Base-by-base conservation (phyloP, 2,113 vertebrate species). In the Phaethon lepturus region DNA sequence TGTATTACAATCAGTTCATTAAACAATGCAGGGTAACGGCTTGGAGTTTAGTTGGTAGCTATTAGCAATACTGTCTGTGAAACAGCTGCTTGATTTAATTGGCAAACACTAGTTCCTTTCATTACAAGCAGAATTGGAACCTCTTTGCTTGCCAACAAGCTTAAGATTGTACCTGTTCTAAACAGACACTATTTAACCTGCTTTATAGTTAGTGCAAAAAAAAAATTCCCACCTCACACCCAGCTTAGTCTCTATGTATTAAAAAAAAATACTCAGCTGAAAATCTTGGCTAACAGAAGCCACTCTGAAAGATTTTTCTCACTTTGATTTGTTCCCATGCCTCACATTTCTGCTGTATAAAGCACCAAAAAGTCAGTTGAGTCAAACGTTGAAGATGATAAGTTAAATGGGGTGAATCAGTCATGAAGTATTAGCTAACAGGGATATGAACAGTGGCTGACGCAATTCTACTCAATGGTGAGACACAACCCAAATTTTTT, bases 21-120 rank as follows among this genome's bases (percentile, higher is more conserved):
- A 98, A 97, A 96, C 96, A 97, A 93, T 97, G 88, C 87, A 82
- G 89, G 98, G 44, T 91, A 98, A 98, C n/a, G 58, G 78, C 90
- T 96, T 97, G 55, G 90, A 94, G 88, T 97, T 97, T 92, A 98
- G 92, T 97, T 98, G 93, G 90, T 97, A 97, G 90, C 97, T 98
- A 88, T 98, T 98, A 98, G 91, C 96, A 98, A 76, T 92, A 83
- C 90, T 98, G 88, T 71, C 97, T 97, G 90, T 66, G 95, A 97
- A 98, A 95, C 97, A 98, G 96, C 95, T 97, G 95, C 96, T 96
- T 96, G 85, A 97, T 98, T 97, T 98, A 98, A 98, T 98, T 98
- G 91, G 89, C 85, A 97, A 98, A 97, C 88, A 90, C 86, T 88
- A 96, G 79, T 94, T 98, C 96, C 93, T 97, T 97, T 98, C 97